Base-by-base conservation (phyloP, 2,797 vertebrate species). In the Helarctos malayanus region DNA sequence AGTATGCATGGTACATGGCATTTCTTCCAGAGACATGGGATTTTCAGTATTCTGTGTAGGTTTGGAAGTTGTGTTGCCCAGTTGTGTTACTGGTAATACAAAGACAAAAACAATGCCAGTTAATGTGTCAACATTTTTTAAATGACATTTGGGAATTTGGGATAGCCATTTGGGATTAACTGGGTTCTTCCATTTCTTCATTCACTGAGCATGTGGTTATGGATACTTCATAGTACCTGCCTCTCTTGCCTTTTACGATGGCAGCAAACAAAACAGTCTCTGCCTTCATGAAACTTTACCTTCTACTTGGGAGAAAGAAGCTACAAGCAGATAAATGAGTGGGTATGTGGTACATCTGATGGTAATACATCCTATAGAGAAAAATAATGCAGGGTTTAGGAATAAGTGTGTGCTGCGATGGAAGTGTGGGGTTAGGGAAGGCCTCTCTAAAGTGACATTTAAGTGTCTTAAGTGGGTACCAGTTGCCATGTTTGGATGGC, bases 11-110 rank as follows among this genome's bases (percentile, higher is more conserved):
- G 80, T 84, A 41, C 41, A 71, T 93, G 95, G 35, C 79, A 79
- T 56, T 84, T 97, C 35, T 88, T 97, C 76, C 38, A 49, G 91
- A 97, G 96, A 94, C 81, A 79, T 86, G 75, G 73, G 38, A 63
- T 88, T 82, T 73, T 94, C 92, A 96, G 47, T 84, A 95, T 95
- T 96, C 94, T 95, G 0, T 76, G 25, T 96, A 19, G 21, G 16
- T 82, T 97, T 93, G 27, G 82, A 95, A 90, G 45, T 29, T 94
- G 14, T 73, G 23, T 91, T 85, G 23, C 41, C 32, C 35, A 82
- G 0, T 75, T 94, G 11, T 92, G 45, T 94, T 90, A 73, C 41
- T 89, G 9, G 25, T 92, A 83, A 38, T 90, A 89, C 63, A 88
- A 81, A 91, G 86, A 80, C 15, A 49, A 52, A 94, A 86, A 41